Evolutionary conservation across 92 coral and sea anemone genomes (phyloP), one percentile per base, ranked within the genome.

Genomic region (Zoanthus sociatus): DNA sequence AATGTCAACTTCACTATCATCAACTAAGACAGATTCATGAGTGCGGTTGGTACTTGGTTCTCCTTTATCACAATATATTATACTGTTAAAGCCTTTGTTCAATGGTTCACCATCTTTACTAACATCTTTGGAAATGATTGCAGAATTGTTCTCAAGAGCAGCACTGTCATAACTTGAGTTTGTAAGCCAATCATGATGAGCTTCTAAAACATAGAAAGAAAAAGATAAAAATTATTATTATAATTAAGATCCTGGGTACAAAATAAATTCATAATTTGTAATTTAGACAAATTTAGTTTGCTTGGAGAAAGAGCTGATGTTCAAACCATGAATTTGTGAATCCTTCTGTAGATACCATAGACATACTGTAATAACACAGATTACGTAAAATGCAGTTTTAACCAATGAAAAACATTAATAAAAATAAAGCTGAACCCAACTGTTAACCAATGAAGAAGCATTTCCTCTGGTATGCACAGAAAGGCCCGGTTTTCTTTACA

Each of bases 101-200:
- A 54, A 42, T 21, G 54, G 61, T 16, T 45, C 26, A 6, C 66
- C 75, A 16, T 67, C 45, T 47, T 16, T 44, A 26, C 46, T 88
- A 30, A 32, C 44, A 56, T 77, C 73, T 78, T 74, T 55, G 17
- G 37, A 46, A 15, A 50, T 50, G 1, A 67, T 78, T 37, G 20
- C 83, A 4, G 60, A 6, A 77, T 51, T 58, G 51, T 46, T 83
- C 61, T 68, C 71, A 12, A 14, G 64, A 8, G 76, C 78, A 78
- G 31, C 63, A 5, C 61, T 60, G 32, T 73, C 84, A 82, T 88
- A 94, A 84, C 98, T 94, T 15, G 88, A 20, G 63, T 94, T 94
- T 70, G 86, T 79, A 14, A 94, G 92, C 98, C 98, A 94, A 61
- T 92, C 93, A 20, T 78, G 73, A 11, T 8, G 48, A 37, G 91